Evolutionary conservation across 2,888 invertebrate species (phyloP), one percentile per base, ranked within the genome.

Genomic region (Sphaerophoria taeniata): DNA sequence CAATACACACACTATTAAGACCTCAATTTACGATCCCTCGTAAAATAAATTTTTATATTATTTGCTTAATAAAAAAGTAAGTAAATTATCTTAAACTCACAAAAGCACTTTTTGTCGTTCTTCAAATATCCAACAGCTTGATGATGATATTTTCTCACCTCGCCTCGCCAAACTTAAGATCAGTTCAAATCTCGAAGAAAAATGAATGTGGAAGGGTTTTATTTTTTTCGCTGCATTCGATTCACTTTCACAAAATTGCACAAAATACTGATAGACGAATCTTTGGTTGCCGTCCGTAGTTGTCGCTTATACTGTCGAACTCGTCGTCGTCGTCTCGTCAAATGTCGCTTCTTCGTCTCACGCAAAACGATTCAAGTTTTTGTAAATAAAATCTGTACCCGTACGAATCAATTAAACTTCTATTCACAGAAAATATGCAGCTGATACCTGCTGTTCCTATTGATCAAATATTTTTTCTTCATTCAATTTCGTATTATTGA

Each of bases 401-500:
- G 58, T 58, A 60, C 60, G 60, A 60, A 60, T 60, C 60, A 60
- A 60, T 60, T 60, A 60, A 60, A 60, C 60, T 60, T 60, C 60
- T 60, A 60, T 60, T 60, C 60, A 60, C 39, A 43, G 43, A 0
- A 60, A 60, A 60, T 60, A 60, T 43, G 16, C 60, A 43, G 60
- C 60, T 58, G 58, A 58, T 58, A 36, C 16, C 16, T 60, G 39
- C 1, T 16, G 11, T 39, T 12, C 12, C 36, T 16, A 58, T 60
- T 43, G n/a, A 60, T 43, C 12, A 24, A 39, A 43, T 1, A 12
- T 14, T 51, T 60, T 58, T 24, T 63, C 6, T 43, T 43, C 24
- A 34, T 16, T 1, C 36, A 6, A 47, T 3, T 16, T 36, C 0
- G 49, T 6, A 1, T n/a, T 67, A 53, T 24, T 65, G 9, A 45